Conservation (phyloP, 1,140 invertebrate genomes). For the Hestina assimilis region DNA sequence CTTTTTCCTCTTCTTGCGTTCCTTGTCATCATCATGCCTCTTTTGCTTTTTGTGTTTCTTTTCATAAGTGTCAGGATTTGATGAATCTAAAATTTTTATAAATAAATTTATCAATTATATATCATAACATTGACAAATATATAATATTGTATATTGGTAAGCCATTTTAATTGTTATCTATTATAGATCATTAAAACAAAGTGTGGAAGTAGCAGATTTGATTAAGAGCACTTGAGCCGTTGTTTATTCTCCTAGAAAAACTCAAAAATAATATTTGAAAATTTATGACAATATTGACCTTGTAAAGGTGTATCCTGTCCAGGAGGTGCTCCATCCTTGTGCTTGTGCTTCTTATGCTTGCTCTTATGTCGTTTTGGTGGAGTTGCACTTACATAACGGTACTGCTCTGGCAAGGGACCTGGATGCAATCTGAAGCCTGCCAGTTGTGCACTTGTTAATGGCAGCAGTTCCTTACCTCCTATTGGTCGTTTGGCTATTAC, state of each 20-base stretch:
- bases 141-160: too few relatives aligned
- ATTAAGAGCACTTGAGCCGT: too few relatives aligned
- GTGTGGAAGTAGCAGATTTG: too few relatives aligned
- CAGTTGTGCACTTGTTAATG: constrained; percentile 92
- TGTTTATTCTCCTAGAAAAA: not conserved
- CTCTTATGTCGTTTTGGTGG: constrained; percentile 95
- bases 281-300: constrained; percentile 40
- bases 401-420: constrained; percentile 97
- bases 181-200: too few relatives aligned
- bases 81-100: constrained; percentile 70
- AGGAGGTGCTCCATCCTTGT: constrained; percentile 88
- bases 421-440: constrained; percentile 97
- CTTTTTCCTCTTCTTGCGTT: constrained; percentile 96
- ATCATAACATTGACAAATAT: not conserved
- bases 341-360: constrained; percentile 97
- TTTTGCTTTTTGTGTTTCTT: constrained; percentile 98
- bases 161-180: too few relatives aligned
- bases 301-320: constrained; percentile 83
- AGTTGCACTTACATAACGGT: constrained; percentile 94
- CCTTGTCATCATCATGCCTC: constrained; percentile 95
- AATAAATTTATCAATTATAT: not conserved
- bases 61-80: constrained; percentile 90
- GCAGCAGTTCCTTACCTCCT: constrained; percentile 94
- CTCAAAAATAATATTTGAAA: not conserved
- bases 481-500: constrained; percentile 99